phyloP scores from a whole-genome alignment of 2,888 invertebrate genomes.

The Syritta pipiens region DNA sequence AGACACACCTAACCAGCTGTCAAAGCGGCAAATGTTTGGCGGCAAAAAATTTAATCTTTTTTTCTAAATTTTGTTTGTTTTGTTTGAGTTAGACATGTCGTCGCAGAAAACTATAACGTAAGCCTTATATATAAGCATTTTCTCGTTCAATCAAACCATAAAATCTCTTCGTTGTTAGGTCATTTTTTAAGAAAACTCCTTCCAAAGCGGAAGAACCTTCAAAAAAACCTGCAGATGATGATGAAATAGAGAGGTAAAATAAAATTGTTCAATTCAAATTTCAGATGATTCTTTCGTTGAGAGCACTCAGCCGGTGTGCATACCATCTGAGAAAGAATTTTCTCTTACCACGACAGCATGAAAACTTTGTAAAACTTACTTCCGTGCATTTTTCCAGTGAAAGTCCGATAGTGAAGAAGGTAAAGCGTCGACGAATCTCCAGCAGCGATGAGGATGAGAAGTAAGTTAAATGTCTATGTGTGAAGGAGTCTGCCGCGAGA shows the following conservation, averaged over 20 bases:
- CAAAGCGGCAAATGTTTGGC: constrained; percentile 30
- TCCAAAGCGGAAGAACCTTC: constrained; percentile 64
- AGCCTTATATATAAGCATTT: constrained; percentile 56
- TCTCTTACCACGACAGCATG: background rate
- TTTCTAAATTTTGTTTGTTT: constrained; percentile 16
- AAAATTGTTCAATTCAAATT: constrained; percentile 57
- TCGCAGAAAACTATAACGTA: constrained; percentile 77
- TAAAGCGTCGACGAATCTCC: constrained; percentile 72
- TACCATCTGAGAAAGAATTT: constrained; percentile 12
- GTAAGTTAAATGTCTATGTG: no score
- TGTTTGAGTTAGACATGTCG: constrained; percentile 35
- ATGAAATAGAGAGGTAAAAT: constrained; percentile 66
- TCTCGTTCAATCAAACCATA: background rate
- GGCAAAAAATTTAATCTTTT: constrained; percentile 15
- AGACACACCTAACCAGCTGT: background rate
- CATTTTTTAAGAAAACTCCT: constrained; percentile 78
- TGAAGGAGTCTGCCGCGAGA: no score
- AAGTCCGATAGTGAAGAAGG: constrained; percentile 26
- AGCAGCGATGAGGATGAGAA: constrained; percentile 75
- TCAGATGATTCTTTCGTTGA: constrained; percentile 56
- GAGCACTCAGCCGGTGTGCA: constrained; percentile 37
- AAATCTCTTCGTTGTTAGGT: constrained; percentile 72
- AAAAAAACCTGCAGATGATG: constrained; percentile 52
- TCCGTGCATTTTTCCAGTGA: constrained; percentile 66
- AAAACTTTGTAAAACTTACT: constrained; percentile 29